phyloP scores from a whole-genome alignment of 2,888 invertebrate species.

The Diogma glabrata region DNA sequence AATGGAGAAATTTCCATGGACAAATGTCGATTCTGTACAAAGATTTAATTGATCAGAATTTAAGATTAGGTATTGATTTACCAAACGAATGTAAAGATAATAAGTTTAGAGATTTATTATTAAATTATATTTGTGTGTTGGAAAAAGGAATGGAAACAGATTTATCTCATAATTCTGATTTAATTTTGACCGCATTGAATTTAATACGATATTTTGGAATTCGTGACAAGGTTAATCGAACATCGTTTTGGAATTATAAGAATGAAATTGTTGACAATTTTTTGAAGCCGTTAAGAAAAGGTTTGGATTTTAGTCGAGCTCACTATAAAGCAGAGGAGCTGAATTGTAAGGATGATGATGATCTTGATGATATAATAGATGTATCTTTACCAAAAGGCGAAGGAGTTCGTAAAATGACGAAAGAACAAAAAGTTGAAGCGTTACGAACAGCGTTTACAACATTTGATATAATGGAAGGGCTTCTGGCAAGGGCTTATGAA shows the following conservation, averaged over 20 bases:
- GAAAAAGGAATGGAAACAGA: slow-evolving; percentile 65
- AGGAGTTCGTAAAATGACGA: slow-evolving; percentile 45
- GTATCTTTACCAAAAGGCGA: slow-evolving; percentile 47
- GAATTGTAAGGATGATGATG: slow-evolving; percentile 37
- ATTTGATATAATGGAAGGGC: slow-evolving; percentile 71
- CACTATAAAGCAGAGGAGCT: slow-evolving; percentile 65
- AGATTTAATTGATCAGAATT: slow-evolving; percentile 50
- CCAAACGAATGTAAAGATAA: slow-evolving; percentile 40
- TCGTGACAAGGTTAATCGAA: slow-evolving; percentile 51
- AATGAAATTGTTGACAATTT: slow-evolving; percentile 46
- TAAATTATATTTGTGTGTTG: slow-evolving; percentile 49
- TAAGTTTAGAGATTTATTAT: slow-evolving; percentile 45
- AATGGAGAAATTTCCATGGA: slow-evolving; percentile 65
- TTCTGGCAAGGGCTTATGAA: slow-evolving; percentile 57
- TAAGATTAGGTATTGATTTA: slow-evolving; percentile 35
- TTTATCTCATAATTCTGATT: slow-evolving; percentile 65
- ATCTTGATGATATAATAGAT: slow-evolving; percentile 28
- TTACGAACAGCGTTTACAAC: slow-evolving; percentile 47
- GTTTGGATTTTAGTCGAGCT: slow-evolving; percentile 60
- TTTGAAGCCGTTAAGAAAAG: slow-evolving; percentile 53
- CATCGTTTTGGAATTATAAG: slow-evolving; percentile 53
- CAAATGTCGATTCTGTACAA: slow-evolving; percentile 64
- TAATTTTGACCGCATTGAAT: slow-evolving; percentile 67
- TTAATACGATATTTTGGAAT: slow-evolving; percentile 63
- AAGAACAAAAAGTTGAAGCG: slow-evolving; percentile 43